Conservation (phyloP, 2,888 invertebrate species). For the Agonopterix alstromeriana region DNA sequence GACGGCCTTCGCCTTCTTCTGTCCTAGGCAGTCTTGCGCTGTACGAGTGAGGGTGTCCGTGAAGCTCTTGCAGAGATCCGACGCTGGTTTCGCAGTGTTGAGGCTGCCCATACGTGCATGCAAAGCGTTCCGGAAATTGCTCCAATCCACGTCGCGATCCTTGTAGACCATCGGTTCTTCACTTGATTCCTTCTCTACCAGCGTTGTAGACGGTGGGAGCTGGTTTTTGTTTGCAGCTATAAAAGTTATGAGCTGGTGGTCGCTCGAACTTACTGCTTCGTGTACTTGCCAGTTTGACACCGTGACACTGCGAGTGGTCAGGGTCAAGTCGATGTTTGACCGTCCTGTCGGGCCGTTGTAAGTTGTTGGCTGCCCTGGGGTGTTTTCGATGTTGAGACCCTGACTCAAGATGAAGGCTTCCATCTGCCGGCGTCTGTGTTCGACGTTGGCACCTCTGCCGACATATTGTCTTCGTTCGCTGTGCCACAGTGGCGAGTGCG, state of each 20-base stretch:
- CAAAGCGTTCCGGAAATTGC: not conserved
- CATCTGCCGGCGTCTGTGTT: constrained; percentile 6
- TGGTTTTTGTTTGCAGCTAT: not conserved
- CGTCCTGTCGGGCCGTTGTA: constrained; percentile 12
- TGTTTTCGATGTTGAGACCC: constrained; percentile 9
- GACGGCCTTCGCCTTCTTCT: not conserved
- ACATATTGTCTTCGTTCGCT: constrained; percentile 4
- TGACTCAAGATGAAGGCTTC: constrained; percentile 11
- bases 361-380: constrained; percentile 8
- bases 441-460: constrained; percentile 10
- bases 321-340: constrained; percentile 22
- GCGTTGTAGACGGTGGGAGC: not conserved
- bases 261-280: constrained; percentile 12
- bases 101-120: not conserved
- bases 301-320: constrained; percentile 1
- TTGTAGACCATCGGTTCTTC: not conserved
- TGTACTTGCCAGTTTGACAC: constrained; percentile 13
- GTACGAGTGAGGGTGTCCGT: not conserved
- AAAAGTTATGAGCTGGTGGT: constrained; percentile 15
- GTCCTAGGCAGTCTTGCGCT: not conserved
- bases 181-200: not conserved
- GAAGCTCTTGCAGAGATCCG: not conserved
- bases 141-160: not conserved
- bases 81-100: not conserved
- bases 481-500: constrained; percentile 19